These are phyloP conservation scores for Octopus bimaculoides DNA, from an alignment of 1,140 invertebrate species.

Conservation along the genomic window DNA sequence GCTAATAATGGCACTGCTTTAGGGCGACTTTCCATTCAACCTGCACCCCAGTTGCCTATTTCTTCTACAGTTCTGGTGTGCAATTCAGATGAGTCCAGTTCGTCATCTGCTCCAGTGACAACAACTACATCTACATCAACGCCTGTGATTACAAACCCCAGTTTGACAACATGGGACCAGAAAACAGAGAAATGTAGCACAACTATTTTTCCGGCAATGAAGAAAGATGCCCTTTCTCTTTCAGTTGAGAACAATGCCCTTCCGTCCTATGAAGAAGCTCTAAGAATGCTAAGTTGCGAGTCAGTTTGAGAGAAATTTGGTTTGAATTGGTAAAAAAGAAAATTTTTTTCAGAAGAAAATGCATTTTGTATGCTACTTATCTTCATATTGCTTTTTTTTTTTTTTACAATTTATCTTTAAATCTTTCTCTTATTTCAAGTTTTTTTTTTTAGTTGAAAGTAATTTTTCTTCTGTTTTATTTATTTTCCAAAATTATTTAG, in stretches of 20 bases:
- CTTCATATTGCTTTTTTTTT: no score
- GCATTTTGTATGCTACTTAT: no score
- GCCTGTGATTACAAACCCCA: background rate
- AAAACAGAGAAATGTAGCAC: background rate
- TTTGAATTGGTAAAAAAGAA: no score
- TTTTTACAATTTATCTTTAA: no score
- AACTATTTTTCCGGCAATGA: background rate
- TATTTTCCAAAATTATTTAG: no score
- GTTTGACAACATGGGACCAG: constrained; percentile 2
- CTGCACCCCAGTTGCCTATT: background rate
- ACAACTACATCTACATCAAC: background rate
- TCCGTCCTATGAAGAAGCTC: background rate
- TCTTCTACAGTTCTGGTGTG: background rate
- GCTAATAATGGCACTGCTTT: background rate
- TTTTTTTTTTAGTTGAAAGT: no score
- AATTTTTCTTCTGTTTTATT: no score
- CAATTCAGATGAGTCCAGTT: background rate
- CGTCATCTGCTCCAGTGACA: background rate
- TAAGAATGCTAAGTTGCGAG: background rate
- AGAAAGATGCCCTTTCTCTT: background rate
- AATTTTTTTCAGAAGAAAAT: no score
- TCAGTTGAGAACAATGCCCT: background rate
- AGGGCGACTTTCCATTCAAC: background rate
- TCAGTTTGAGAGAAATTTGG: background rate
- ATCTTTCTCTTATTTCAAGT: no score